These are phyloP conservation scores for Erpobdella octoculata DNA, from an alignment of 2,888 invertebrate species.

Conservation along the genomic window DNA sequence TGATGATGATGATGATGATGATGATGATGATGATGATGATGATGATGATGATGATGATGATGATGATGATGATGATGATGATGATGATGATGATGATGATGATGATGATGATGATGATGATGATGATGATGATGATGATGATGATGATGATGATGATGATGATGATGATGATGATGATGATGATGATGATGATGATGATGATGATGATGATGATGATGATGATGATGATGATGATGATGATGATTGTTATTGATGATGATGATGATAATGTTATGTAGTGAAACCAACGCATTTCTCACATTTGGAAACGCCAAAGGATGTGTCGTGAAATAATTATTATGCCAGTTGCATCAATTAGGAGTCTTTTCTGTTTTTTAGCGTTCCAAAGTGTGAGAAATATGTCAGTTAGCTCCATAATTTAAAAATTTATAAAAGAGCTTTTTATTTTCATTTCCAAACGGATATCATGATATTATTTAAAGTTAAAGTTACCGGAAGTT, in stretches of 20 bases:
- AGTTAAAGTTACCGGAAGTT: too few species aligned
- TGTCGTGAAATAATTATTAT: too few species aligned
- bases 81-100: constrained; percentile 29
- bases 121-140: constrained; percentile 9
- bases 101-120: constrained; percentile 23
- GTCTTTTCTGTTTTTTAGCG: too few species aligned
- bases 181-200: constrained; percentile 10
- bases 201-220: constrained; percentile 14
- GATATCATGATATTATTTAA: too few species aligned
- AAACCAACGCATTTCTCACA: too few species aligned
- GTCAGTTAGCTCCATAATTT: too few species aligned
- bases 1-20: constrained; percentile 21
- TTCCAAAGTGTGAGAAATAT: too few species aligned
- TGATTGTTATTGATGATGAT: constrained; percentile 12
- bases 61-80: constrained; percentile 26
- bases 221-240: constrained; percentile 14
- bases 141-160: constrained; percentile 4
- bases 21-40: constrained; percentile 23
- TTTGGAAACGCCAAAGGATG: too few species aligned
- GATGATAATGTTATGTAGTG: constrained; percentile 2
- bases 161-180: constrained; percentile 30
- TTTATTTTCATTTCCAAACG: too few species aligned
- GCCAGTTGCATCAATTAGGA: too few species aligned
- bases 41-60: constrained; percentile 26
- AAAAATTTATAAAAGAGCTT: too few species aligned